Conservation (phyloP, 2,797 vertebrate species). For the Aselliscus stoliczkanus region DNA sequence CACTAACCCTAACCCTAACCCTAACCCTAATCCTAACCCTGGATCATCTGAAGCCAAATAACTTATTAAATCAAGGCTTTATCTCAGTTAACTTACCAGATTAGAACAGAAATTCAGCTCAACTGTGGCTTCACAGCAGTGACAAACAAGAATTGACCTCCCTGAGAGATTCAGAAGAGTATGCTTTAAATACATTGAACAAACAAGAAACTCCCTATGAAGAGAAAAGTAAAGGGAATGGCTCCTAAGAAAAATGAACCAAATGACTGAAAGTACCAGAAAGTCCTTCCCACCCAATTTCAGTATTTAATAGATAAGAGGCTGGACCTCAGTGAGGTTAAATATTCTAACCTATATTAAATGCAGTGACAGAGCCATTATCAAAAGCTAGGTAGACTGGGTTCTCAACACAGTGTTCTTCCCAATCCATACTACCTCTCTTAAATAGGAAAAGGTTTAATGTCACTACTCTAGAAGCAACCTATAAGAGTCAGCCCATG, state of each 20-base stretch:
- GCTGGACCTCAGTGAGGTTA: not conserved
- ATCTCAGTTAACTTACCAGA: not conserved
- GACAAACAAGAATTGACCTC: not conserved
- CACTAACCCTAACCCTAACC: too few relatives aligned
- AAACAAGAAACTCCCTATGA: not conserved
- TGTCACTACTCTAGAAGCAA: not conserved
- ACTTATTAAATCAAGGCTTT: not conserved
- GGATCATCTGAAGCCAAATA: not conserved
- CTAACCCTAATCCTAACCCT: too few relatives aligned
- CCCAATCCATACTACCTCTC: not conserved
- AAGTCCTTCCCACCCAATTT: not conserved
- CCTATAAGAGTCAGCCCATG: not conserved
- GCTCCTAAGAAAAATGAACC: not conserved
- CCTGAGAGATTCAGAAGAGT: not conserved
- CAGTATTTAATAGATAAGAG: not conserved
- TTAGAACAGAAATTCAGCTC: not conserved
- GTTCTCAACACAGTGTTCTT: not conserved
- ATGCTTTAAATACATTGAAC: not conserved
- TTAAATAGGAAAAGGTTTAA: not conserved
- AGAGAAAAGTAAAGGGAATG: not conserved
- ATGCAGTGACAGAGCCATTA: not conserved
- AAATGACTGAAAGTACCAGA: not conserved
- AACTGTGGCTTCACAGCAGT: not conserved
- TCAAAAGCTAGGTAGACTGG: not conserved
- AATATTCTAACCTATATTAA: not conserved